Evolutionary conservation across 2,797 vertebrate species (phyloP).

Genomic region (Acanthopagrus latus): DNA sequence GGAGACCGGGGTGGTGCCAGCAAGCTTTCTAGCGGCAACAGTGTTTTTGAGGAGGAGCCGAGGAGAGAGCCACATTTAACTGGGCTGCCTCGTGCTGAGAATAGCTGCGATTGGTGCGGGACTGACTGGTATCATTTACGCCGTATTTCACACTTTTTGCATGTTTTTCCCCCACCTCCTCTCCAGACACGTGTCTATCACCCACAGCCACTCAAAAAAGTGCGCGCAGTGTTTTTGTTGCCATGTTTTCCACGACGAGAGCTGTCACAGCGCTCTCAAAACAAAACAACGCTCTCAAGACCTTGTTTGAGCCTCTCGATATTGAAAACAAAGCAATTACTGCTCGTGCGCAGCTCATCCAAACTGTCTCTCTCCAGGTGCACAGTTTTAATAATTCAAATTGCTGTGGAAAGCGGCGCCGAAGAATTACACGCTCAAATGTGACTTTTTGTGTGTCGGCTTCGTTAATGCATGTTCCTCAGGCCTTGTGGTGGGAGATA

Average conservation of each 20-base stretch:
- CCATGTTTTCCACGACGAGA: neutral
- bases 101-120: too few relatives aligned
- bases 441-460: constrained; percentile 11
- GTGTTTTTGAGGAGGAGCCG: too few relatives aligned
- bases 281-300: constrained; percentile 11
- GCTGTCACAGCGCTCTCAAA: neutral
- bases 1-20: too few relatives aligned
- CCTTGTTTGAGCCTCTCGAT: neutral
- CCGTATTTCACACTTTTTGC: neutral
- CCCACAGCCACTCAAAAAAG: constrained; percentile 1
- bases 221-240: constrained; percentile 1
- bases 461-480: constrained; percentile 32
- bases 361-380: neutral
- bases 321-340: constrained; percentile 5
- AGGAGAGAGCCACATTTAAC: too few relatives aligned
- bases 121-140: too few relatives aligned
- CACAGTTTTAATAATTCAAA: constrained; percentile 4
- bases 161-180: neutral
- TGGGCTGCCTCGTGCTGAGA: too few relatives aligned
- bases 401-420: neutral
- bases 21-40: too few relatives aligned
- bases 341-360: constrained; percentile 2
- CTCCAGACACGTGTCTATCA: neutral
- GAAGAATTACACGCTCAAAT: constrained; percentile 5
- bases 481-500: constrained; percentile 18